phyloP scores from a whole-genome alignment of 2,113 vertebrate species.

The Oreochromis niloticus region DNA sequence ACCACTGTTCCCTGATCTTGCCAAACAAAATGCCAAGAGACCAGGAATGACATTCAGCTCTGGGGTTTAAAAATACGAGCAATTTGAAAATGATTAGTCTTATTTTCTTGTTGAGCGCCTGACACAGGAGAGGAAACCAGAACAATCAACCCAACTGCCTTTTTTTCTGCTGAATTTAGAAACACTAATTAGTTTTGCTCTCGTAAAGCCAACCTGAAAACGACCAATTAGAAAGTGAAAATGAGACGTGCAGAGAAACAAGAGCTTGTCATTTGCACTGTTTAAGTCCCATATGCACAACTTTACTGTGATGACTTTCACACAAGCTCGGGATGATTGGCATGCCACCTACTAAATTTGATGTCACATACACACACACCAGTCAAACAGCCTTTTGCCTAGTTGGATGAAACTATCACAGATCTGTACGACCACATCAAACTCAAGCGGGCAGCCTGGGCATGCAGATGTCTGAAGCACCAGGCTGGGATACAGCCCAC shows the following conservation, averaged over 20 bases:
- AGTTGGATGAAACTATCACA: slow-evolving; percentile 27
- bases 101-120: slow-evolving; percentile 71
- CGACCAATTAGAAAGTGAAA: slow-evolving; percentile 78
- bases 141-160: slow-evolving; percentile 68
- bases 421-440: slow-evolving; percentile 54
- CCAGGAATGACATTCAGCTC: slow-evolving; percentile 57
- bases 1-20: slow-evolving; percentile 46
- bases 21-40: slow-evolving; percentile 71
- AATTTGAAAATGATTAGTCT: slow-evolving; percentile 73
- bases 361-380: slow-evolving; percentile 22
- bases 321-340: slow-evolving; percentile 8
- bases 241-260: slow-evolving; percentile 71
- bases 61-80: slow-evolving; percentile 61
- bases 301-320: slow-evolving; percentile 52
- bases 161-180: slow-evolving; percentile 76
- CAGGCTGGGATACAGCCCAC: slow-evolving; percentile 37
- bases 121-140: slow-evolving; percentile 76
- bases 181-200: slow-evolving; percentile 83
- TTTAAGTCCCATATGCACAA: slow-evolving; percentile 52
- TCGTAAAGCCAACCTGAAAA: slow-evolving; percentile 80
- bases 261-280: slow-evolving; percentile 59
- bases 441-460: slow-evolving; percentile 33
- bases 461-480: slow-evolving; percentile 48
- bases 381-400: slow-evolving; percentile 20
- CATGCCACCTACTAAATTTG: background rate